phyloP scores from a whole-genome alignment of 1,140 invertebrate species.

The Watersipora subatra region DNA sequence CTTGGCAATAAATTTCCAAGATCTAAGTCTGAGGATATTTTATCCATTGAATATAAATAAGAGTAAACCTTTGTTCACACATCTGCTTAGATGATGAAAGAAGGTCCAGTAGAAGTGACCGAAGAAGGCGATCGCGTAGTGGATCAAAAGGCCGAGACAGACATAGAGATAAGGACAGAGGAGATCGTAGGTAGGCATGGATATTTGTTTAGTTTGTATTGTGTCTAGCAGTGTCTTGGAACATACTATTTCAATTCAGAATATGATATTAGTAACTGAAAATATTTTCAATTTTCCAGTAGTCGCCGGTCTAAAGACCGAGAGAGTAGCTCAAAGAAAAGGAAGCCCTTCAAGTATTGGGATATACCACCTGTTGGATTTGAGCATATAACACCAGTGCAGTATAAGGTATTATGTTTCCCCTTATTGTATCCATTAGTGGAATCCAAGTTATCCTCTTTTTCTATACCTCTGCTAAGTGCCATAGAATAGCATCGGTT shows the following conservation, averaged over 20 bases:
- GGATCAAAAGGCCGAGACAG: neutral
- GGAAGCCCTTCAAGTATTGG: slow-evolving; percentile 66
- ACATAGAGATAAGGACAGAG: neutral
- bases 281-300: neutral
- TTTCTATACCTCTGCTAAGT: too few species aligned
- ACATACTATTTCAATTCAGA: neutral
- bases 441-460: too few species aligned
- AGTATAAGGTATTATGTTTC: slow-evolving; percentile 64
- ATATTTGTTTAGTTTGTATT: neutral
- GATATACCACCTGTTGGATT: slow-evolving; percentile 96
- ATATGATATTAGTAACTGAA: neutral
- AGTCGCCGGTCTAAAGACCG: neutral
- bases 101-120: neutral
- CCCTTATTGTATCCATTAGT: slow-evolving; percentile 21
- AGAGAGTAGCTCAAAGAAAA: slow-evolving; percentile 13
- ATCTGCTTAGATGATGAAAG: neutral
- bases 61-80: too few species aligned
- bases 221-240: neutral
- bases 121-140: neutral
- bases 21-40: too few species aligned
- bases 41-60: too few species aligned
- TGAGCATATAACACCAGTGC: slow-evolving; percentile 91
- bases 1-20: too few species aligned
- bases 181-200: neutral
- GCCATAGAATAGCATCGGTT: too few species aligned